Evolutionary conservation across 1,140 invertebrate species (phyloP).

Genomic region (Triops longicaudatus): DNA sequence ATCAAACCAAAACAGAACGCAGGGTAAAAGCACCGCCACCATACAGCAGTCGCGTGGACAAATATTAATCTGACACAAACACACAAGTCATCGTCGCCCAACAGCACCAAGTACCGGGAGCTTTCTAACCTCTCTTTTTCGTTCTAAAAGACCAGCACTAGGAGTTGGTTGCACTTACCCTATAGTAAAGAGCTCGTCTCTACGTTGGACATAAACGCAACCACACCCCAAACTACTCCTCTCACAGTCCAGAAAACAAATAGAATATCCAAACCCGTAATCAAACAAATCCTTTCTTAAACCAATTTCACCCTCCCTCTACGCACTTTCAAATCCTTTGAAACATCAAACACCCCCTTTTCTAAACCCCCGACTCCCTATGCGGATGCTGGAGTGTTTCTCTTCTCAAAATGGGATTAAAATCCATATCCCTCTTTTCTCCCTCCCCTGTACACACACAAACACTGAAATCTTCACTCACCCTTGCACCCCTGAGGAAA

Average conservation of each 20-base stretch:
- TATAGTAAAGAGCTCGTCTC: not conserved
- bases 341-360: slow-evolving; percentile 1
- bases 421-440: not conserved
- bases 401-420: not conserved
- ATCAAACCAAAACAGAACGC: not conserved
- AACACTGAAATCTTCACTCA: not conserved
- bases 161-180: not conserved
- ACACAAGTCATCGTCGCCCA: not conserved
- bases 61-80: slow-evolving; percentile 15
- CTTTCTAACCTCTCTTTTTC: not conserved
- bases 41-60: slow-evolving; percentile 4
- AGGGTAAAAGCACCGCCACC: not conserved
- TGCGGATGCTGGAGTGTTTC: slow-evolving; percentile 5
- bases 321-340: not conserved
- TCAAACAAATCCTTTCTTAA: not conserved
- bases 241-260: slow-evolving; percentile 6
- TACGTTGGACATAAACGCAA: not conserved
- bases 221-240: not conserved
- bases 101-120: not conserved
- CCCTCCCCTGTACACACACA: not conserved
- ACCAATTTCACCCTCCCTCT: not conserved
- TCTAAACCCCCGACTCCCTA: not conserved
- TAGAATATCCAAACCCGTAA: not conserved
- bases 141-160: not conserved
- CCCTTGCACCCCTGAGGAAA: not conserved